Evolutionary conservation across 2,797 vertebrate genomes (phyloP).

Genomic region (Leuciscus waleckii): DNA sequence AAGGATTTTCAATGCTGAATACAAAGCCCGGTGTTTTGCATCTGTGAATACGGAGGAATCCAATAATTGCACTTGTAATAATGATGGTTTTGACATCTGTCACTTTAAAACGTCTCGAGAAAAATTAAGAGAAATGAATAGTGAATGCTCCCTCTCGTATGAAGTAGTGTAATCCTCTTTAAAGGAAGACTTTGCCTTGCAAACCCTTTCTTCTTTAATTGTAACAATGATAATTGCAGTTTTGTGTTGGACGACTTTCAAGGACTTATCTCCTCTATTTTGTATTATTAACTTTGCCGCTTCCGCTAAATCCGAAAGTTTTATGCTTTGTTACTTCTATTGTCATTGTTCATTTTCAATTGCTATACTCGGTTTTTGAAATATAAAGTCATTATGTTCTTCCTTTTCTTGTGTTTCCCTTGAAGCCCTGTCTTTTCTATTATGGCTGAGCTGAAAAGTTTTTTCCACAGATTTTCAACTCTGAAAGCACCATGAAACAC

Average conservation of each 20-base stretch:
- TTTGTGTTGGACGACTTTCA: conserved; percentile 82
- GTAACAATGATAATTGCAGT: conserved; percentile 83
- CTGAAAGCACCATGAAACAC: conserved; percentile 55
- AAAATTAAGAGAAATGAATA: conserved; percentile 82
- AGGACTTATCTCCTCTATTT: conserved; percentile 81
- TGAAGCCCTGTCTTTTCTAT: conserved; percentile 57
- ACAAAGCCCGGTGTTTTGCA: conserved; percentile 44
- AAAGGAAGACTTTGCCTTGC: conserved; percentile 70
- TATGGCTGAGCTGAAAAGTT: conserved; percentile 53
- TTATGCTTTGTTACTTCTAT: conserved; percentile 77
- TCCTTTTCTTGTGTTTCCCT: conserved; percentile 46
- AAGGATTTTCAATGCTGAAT: conserved; percentile 68
- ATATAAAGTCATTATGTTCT: conserved; percentile 71
- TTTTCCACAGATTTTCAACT: conserved; percentile 52
- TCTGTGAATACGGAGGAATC: conserved; percentile 27
- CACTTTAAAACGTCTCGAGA: conserved; percentile 79
- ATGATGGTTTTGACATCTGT: conserved; percentile 82
- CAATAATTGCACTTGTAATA: conserved; percentile 79
- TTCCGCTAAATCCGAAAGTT: conserved; percentile 83
- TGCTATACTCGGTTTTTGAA: conserved; percentile 76
- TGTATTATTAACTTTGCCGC: conserved; percentile 82
- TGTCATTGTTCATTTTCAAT: conserved; percentile 80
- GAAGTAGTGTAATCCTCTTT: conserved; percentile 82
- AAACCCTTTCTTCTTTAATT: conserved; percentile 80
- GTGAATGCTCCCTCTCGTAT: conserved; percentile 77